Conservation (phyloP, 2,113 vertebrate species). For the Catharus bicknelli region DNA sequence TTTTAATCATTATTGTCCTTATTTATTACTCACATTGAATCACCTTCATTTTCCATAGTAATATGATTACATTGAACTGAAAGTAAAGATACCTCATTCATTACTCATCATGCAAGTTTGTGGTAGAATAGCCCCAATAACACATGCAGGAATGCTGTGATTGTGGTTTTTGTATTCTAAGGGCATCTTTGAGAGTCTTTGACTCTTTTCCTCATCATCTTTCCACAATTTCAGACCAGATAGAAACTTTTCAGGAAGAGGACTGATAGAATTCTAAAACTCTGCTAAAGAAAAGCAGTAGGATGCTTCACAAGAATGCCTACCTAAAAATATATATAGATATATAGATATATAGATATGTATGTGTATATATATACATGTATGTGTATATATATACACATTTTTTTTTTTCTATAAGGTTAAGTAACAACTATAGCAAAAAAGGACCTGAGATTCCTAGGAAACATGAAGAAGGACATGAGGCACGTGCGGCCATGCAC, state of each 20-base stretch:
- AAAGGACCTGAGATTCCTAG: not conserved
- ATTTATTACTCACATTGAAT: conserved; percentile 35
- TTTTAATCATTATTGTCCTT: not conserved
- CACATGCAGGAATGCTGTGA: not conserved
- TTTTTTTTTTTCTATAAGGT: not conserved
- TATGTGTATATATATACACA: too few species aligned
- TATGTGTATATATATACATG: too few species aligned
- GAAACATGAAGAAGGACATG: not conserved
- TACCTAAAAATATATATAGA: not conserved
- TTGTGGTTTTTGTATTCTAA: not conserved
- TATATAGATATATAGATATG: too few species aligned
- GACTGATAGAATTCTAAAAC: not conserved
- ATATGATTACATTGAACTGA: not conserved
- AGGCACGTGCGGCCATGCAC: not conserved
- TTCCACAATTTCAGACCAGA: not conserved
- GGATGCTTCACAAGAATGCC: not conserved
- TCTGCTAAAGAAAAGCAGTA: not conserved
- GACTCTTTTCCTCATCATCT: not conserved
- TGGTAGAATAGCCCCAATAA: not conserved
- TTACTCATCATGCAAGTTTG: not conserved
- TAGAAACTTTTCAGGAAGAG: not conserved
- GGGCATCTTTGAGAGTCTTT: not conserved
- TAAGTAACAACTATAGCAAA: not conserved
- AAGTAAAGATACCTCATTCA: conserved; percentile 1
- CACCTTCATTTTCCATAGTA: conserved; percentile 23